Evolutionary conservation across 1,140 invertebrate species (phyloP).

Genomic region (Holotrichia oblita): DNA sequence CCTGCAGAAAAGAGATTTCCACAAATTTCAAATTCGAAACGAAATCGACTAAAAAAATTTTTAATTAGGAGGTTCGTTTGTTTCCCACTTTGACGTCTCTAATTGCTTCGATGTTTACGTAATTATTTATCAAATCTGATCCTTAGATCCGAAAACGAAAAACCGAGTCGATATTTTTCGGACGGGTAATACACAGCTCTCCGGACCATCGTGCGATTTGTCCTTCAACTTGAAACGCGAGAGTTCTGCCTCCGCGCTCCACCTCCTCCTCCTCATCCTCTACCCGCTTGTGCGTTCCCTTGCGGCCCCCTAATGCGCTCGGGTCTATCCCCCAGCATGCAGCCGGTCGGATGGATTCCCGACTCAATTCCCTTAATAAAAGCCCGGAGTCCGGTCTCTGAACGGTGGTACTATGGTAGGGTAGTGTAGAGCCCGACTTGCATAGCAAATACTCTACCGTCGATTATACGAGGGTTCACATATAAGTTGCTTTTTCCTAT

Average conservation of each 20-base stretch:
- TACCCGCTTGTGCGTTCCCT: no score
- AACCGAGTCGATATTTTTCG: constrained; percentile 23
- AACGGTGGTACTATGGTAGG: neutral
- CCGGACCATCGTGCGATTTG: neutral
- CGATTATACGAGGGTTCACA: no score
- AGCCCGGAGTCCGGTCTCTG: neutral
- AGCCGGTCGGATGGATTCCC: constrained; percentile 24
- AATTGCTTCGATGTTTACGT: no score
- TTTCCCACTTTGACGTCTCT: no score
- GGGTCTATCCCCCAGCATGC: neutral
- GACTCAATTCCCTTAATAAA: constrained; percentile 35
- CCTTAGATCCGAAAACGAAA: no score
- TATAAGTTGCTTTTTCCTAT: no score
- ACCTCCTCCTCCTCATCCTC: neutral
- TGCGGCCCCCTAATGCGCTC: neutral
- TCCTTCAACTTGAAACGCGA: constrained; percentile 40
- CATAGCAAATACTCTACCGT: no score
- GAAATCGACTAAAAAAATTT: no score
- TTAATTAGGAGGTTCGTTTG: no score
- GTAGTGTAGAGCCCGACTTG: neutral
- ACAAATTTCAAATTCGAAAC: no score
- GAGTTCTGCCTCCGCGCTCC: constrained; percentile 4
- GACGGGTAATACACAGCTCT: neutral
- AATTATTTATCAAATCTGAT: no score
- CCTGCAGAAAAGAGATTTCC: no score